phyloP scores from a whole-genome alignment of 1,140 invertebrate species.

The Lysiphlebus fabarum region DNA sequence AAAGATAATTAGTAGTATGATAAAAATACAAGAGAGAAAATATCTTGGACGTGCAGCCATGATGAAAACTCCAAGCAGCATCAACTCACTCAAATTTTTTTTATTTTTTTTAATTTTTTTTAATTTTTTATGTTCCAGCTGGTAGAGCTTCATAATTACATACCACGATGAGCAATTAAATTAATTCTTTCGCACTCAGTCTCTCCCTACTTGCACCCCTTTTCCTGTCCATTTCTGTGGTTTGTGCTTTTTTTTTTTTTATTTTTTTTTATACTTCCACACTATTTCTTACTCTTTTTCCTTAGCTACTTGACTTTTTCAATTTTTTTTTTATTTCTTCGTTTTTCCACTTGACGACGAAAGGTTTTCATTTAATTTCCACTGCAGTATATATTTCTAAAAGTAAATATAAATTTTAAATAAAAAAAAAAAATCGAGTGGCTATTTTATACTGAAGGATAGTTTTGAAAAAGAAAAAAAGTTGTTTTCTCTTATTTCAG shows the following conservation, averaged over 20 bases:
- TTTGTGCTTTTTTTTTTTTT: too few species aligned
- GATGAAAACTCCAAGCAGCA: slow-evolving; percentile 18
- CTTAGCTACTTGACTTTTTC: background rate
- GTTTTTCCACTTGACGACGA: background rate
- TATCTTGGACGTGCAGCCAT: slow-evolving; percentile 11
- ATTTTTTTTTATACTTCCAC: too few species aligned
- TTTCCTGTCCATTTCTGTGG: too few species aligned
- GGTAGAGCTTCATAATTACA: slow-evolving; percentile 26
- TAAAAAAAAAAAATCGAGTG: background rate
- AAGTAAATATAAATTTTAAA: slow-evolving; percentile 1
- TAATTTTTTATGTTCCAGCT: background rate
- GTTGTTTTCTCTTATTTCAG: slow-evolving; percentile 9
- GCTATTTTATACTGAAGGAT: too few species aligned
- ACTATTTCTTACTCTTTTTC: background rate
- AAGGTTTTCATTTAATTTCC: slow-evolving; percentile 23
- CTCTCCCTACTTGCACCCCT: slow-evolving; percentile 4
- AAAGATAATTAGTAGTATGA: slow-evolving; percentile 3
- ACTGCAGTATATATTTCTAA: slow-evolving; percentile 7
- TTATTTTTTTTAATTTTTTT: background rate
- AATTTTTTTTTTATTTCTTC: background rate
- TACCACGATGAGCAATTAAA: slow-evolving; percentile 28
- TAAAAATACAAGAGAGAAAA: slow-evolving; percentile 2
- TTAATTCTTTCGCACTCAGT: slow-evolving; percentile 25
- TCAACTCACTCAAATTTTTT: slow-evolving; percentile 11
- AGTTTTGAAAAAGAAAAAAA: too few species aligned